Base-by-base conservation (phyloP, 2,888 invertebrate genomes). In the Spatulosminthurus flaviceps region DNA sequence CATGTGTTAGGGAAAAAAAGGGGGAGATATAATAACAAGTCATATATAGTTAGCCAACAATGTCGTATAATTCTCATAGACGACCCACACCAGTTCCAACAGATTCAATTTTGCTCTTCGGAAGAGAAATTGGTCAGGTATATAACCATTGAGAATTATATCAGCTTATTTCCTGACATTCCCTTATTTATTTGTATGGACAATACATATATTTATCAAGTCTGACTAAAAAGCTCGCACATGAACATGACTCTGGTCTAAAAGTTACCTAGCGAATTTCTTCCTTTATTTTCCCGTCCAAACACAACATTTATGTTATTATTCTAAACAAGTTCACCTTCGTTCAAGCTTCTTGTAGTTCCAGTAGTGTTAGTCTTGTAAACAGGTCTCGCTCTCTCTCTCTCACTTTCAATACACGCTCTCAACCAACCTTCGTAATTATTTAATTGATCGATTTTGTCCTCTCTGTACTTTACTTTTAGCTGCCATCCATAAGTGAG, bases 401-500 rank as follows among this genome's bases (percentile, higher is more conserved):
- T n/a, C n/a, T n/a, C n/a, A n/a, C n/a, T n/a, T n/a, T n/a, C n/a
- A n/a, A n/a, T n/a, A n/a, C n/a, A n/a, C n/a, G n/a, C n/a, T n/a
- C n/a, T n/a, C n/a, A n/a, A n/a, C n/a, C 22, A 21, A 26, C 64
- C 64, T 16, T 24, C 64, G 64, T 64, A 11, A 24, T 64, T 64
- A 9, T 64, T 24, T 24, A 64, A 64, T 26, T 64, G 64, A 64
- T 26, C 34, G 34, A 34, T 34, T 34, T 34, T 34, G 5, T 64
- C 2, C 13, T 64, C 11, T n/a, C n/a, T n/a, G n/a, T n/a, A n/a
- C n/a, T n/a, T n/a, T n/a, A n/a, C n/a, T n/a, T n/a, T n/a, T 64
- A 78, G 78, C 34, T 78, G 19, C 78, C 78, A n/a, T 34, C 73
- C 2, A 78, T 78, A 11, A 71, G 71, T 73, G 78, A 78, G 41